Conservation (phyloP, 2,113 vertebrate species). For the Vicugna pacos region DNA sequence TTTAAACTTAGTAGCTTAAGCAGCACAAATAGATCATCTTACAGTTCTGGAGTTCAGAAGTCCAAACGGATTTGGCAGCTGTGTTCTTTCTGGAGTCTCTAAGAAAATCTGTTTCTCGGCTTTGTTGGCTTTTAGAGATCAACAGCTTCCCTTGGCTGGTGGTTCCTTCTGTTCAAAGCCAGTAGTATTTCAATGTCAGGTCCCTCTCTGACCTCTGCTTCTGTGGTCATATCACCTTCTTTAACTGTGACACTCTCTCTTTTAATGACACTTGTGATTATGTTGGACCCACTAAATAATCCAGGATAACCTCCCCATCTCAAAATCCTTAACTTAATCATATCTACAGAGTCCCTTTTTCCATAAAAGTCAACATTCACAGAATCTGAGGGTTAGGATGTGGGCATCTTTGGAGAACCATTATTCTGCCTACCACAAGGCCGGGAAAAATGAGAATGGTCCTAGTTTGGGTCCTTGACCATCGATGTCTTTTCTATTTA, state of each 20-base stretch:
- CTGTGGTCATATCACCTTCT: background rate
- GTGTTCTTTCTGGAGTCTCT: background rate
- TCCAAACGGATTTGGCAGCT: background rate
- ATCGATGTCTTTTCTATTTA: background rate
- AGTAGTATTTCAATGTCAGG: background rate
- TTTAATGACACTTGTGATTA: background rate
- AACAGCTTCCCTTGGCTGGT: background rate
- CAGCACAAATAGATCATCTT: background rate
- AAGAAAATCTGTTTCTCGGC: background rate
- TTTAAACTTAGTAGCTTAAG: background rate
- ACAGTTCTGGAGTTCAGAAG: background rate
- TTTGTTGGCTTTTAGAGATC: background rate
- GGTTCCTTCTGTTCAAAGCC: background rate
- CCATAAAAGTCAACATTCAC: background rate
- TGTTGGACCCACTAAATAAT: background rate
- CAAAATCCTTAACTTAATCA: background rate
- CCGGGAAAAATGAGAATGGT: background rate
- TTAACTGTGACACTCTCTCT: background rate
- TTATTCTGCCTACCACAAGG: background rate
- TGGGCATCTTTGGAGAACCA: background rate
- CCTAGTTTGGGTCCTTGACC: background rate
- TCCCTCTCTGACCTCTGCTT: background rate
- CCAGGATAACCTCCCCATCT: background rate
- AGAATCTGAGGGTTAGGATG: background rate
- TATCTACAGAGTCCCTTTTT: background rate